Evolutionary conservation across 2,113 vertebrate species (phyloP).

Genomic region (Dascyllus trimaculatus): DNA sequence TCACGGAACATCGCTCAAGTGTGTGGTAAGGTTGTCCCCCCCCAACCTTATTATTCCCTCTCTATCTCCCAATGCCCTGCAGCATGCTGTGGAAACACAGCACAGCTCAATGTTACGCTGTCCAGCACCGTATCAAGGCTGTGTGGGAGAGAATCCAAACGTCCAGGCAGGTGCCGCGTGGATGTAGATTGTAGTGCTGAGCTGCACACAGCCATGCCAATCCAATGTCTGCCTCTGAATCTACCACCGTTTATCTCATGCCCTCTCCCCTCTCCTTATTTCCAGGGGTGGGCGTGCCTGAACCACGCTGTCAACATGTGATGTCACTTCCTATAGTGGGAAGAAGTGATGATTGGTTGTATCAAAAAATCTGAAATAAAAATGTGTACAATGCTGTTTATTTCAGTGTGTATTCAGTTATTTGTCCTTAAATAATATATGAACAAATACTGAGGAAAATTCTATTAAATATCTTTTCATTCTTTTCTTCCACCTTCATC

Average conservation of each 20-base stretch:
- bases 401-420: background rate
- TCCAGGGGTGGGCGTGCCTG: constrained; percentile 76
- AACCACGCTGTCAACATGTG: constrained; percentile 80
- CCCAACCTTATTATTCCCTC: constrained; percentile 50
- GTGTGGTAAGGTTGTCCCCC: constrained; percentile 61
- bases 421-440: background rate
- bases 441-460: too few species aligned
- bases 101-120: constrained; percentile 53
- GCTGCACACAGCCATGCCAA: constrained; percentile 69
- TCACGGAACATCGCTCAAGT: constrained; percentile 73
- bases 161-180: constrained; percentile 71
- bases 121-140: constrained; percentile 68
- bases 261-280: constrained; percentile 64
- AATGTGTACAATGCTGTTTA: background rate
- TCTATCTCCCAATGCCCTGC: constrained; percentile 57
- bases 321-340: constrained; percentile 83
- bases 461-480: too few species aligned
- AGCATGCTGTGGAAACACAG: constrained; percentile 67
- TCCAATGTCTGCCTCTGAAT: constrained; percentile 70
- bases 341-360: constrained; percentile 38
- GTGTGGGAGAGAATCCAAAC: constrained; percentile 71
- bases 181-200: constrained; percentile 63
- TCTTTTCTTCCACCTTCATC: too few species aligned
- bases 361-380: constrained; percentile 16
- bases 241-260: constrained; percentile 69